Evolutionary conservation across 2,113 vertebrate genomes (phyloP).

Genomic region (Tonatia bakeri): DNA sequence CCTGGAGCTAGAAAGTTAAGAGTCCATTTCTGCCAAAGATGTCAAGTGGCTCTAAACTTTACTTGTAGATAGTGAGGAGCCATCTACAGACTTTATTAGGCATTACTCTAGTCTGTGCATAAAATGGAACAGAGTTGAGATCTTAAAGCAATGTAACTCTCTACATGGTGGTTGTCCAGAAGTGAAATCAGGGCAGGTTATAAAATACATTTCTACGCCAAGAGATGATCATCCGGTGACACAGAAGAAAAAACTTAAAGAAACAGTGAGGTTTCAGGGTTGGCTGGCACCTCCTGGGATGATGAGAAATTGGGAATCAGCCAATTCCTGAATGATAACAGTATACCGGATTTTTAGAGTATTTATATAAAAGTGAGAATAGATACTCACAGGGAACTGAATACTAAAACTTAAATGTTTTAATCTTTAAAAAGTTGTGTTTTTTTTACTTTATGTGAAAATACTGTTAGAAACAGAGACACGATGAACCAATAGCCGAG

Average conservation of each 20-base stretch:
- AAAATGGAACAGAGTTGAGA: not conserved
- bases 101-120: not conserved
- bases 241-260: not conserved
- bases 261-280: not conserved
- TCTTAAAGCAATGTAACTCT: conserved; percentile 23
- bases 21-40: not conserved
- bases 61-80: not conserved
- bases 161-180: not conserved
- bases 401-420: not conserved
- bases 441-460: not conserved
- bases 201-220: conserved; percentile 29
- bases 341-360: not conserved
- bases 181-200: not conserved
- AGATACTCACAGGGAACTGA: not conserved
- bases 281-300: not conserved
- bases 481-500: not conserved
- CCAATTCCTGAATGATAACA: conserved; percentile 1
- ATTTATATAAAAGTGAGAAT: not conserved
- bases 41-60: not conserved
- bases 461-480: not conserved
- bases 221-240: not conserved
- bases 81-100: not conserved
- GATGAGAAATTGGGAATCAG: conserved; percentile 4
- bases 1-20: not conserved
- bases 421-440: not conserved